Percentiles rank a stretch among this genome's conserved stretches.
Conservation (phyloP, 2,888 invertebrate species). For the Lacanobia wlatinum region DNA sequence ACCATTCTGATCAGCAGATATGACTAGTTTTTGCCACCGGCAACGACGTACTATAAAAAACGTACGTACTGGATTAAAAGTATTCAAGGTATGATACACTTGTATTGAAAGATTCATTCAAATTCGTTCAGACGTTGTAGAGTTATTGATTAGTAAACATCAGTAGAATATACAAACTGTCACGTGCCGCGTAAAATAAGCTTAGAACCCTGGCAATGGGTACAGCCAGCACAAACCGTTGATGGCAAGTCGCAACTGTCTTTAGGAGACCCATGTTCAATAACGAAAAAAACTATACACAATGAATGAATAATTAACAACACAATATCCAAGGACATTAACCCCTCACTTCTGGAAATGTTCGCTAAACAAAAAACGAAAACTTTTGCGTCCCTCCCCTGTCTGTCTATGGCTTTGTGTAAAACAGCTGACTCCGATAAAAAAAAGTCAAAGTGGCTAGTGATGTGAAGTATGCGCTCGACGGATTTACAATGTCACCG, state of each 20-base stretch:
- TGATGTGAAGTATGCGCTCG: constrained; percentile 43
- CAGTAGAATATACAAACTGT: no score
- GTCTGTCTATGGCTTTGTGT: neutral
- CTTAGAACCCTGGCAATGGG: no score
- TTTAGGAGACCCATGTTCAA: constrained; percentile 17
- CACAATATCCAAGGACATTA: neutral
- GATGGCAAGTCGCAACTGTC: neutral
- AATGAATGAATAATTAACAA: constrained; percentile 11
- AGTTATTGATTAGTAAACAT: no score
- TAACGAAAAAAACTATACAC: neutral
- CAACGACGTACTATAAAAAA: no score
- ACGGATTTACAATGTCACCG: constrained; percentile 47
- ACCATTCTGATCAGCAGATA: no score
- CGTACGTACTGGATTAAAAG: no score
- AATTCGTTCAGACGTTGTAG: no score
- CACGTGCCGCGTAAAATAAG: no score
- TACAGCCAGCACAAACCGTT: no score
- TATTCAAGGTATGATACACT: no score
- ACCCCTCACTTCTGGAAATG: constrained; percentile 8
- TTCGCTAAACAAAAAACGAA: constrained; percentile 1
- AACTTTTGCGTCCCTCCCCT: neutral
- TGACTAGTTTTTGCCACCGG: no score
- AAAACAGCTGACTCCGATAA: constrained; percentile 28
- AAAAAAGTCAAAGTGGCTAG: constrained; percentile 1
- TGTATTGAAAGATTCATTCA: no score